Base-by-base conservation (phyloP, 1,140 invertebrate species). In the Drosophila saltans region DNA sequence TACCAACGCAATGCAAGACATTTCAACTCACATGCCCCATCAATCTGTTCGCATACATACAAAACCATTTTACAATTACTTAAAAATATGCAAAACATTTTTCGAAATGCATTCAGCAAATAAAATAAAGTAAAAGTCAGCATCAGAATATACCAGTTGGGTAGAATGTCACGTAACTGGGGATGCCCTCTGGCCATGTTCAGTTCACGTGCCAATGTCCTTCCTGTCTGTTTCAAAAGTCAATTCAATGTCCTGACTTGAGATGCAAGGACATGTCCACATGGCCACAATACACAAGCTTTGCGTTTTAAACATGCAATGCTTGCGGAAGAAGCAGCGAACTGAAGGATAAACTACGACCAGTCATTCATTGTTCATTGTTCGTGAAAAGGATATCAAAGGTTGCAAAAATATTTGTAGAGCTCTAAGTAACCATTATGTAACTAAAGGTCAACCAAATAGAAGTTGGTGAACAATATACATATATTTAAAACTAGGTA, bases 61-160 rank as follows among this genome's bases (percentile, higher is more conserved):
- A 64, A 60, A 48, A 67, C 57, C 68, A 72, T 70, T 78, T 78
- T 75, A 69, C 82, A 86, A 78, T 85, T 85, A 81, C 75, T 85
- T 79, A 68, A 70, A 78, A 85, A 76, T 86, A 86, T 81, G 82
- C 79, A 76, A 85, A 76, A 78, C 69, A 85, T 79, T 81, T 86
- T 56, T 9, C 24, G 75, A 86, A 85, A 86, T 86, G 72, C 78
- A 86, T 86, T 85, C 72, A 69, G 57, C 72, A 59, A 85, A 75
- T 67, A 69, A 75, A 79, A 59, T 61, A 64, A 28, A 48, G 55
- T 10, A 16, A 52, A 39, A 71, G 74, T 40, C 52, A 68, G 57
- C 58, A 66, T 59, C 63, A 24, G 39, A 40, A 48, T 28, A 61
- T 33, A 60, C 57, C 55, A 39, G 21, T 11, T 43, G 28, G 10